Evolutionary conservation across 2,797 vertebrate species (phyloP).

Genomic region (Fringilla coelebs): DNA sequence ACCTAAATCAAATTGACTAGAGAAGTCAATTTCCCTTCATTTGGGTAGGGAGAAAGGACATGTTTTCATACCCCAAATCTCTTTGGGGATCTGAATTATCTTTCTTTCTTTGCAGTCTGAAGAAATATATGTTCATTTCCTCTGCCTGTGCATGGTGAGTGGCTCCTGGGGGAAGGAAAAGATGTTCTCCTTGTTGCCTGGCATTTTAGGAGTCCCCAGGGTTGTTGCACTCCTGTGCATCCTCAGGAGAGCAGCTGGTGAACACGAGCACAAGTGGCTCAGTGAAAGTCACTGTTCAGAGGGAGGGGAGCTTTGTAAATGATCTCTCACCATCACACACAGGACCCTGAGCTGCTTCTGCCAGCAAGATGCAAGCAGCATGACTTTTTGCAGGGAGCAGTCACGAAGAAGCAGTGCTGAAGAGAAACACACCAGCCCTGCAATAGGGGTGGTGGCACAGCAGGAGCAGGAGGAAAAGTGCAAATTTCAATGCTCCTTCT

Average conservation of each 20-base stretch:
- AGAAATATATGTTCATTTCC: constrained; percentile 9
- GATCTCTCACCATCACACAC: neutral
- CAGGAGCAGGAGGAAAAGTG: neutral
- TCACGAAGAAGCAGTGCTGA: accelerated
- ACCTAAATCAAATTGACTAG: neutral
- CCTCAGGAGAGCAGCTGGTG: neutral
- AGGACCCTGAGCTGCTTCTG: neutral
- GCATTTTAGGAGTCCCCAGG: constrained; percentile 8
- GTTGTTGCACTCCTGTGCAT: neutral
- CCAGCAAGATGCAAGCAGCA: neutral
- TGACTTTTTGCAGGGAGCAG: neutral
- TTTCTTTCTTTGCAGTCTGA: neutral
- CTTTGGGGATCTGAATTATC: neutral
- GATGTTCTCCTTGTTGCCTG: neutral
- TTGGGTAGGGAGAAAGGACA: neutral
- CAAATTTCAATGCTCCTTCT: neutral
- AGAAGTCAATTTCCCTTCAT: neutral
- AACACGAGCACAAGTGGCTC: accelerated
- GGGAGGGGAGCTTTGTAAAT: neutral
- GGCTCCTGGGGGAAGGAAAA: constrained; percentile 1
- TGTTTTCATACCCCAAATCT: neutral
- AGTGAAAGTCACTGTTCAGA: neutral
- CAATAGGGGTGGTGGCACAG: neutral
- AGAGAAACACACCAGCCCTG: neutral
- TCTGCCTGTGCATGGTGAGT: neutral